These are phyloP conservation scores for Lymantria monacha DNA, from an alignment of 2,888 invertebrate species.

Conservation along the genomic window DNA sequence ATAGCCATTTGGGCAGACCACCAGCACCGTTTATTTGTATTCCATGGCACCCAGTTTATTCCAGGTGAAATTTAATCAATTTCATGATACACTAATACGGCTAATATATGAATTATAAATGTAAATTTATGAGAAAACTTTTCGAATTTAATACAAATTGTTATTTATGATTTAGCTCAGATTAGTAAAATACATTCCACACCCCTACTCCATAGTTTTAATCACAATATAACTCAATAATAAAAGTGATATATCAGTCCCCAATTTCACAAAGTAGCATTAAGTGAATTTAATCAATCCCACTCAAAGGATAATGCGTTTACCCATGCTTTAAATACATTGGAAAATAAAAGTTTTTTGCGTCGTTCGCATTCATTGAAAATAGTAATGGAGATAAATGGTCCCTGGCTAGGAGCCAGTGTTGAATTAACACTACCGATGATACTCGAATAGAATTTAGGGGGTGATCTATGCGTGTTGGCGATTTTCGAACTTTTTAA, in stretches of 20 bases:
- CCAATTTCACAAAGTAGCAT: conserved; percentile 35
- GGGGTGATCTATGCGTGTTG: conserved; percentile 1
- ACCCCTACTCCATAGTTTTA: neutral
- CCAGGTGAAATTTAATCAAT: too few species aligned
- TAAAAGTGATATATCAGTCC: conserved; percentile 13
- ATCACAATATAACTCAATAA: conserved; percentile 11
- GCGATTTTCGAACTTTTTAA: neutral
- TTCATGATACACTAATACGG: too few species aligned
- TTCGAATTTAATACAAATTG: too few species aligned
- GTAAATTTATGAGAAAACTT: too few species aligned
- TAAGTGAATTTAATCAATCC: conserved; percentile 28
- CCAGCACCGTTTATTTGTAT: too few species aligned
- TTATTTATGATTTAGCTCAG: too few species aligned
- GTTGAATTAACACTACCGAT: conserved; percentile 35
- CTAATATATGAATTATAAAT: too few species aligned
- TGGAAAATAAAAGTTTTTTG: conserved; percentile 69
- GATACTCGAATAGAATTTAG: conserved; percentile 25
- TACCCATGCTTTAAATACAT: conserved; percentile 66
- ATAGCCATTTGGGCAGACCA: too few species aligned
- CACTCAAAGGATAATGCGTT: conserved; percentile 30
- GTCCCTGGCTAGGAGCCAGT: conserved; percentile 68
- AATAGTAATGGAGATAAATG: conserved; percentile 73
- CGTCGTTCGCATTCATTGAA: conserved; percentile 61
- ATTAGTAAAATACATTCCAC: neutral
- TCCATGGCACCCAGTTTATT: too few species aligned